A percentile compares a stretch with the other conserved stretches of the same genome.
These are phyloP conservation scores for Chorisops tibialis DNA, from an alignment of 2,888 invertebrate species.

Conservation along the genomic window DNA sequence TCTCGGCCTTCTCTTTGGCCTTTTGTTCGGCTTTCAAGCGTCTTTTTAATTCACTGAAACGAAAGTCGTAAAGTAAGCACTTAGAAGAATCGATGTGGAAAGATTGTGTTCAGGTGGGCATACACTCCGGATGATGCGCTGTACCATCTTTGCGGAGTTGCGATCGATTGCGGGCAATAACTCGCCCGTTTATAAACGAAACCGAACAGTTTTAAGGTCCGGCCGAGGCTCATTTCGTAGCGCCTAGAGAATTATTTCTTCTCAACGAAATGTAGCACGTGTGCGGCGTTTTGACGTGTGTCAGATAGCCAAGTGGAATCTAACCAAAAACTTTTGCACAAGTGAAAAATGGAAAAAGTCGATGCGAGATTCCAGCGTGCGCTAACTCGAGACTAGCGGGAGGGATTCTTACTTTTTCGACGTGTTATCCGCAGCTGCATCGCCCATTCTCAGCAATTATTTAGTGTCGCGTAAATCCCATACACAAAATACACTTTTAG, in stretches of 20 bases:
- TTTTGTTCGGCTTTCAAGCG: conserved; percentile 90
- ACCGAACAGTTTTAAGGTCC: conserved; percentile 1
- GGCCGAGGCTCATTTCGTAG: not conserved
- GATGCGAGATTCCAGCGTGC: too few species aligned
- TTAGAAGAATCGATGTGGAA: conserved; percentile 19
- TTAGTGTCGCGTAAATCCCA: not conserved
- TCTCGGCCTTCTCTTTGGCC: conserved; percentile 83
- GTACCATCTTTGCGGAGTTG: conserved; percentile 11
- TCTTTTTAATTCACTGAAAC: conserved; percentile 85
- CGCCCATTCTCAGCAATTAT: conserved; percentile 54
- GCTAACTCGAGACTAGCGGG: not conserved
- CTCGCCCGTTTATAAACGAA: not conserved
- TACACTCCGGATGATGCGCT: conserved; percentile 18
- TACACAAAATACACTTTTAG: not conserved
- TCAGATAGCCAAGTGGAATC: not conserved
- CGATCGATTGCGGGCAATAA: not conserved
- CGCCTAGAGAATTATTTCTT: not conserved
- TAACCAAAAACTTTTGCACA: not conserved
- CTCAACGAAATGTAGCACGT: conserved; percentile 12
- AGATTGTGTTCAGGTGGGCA: conserved; percentile 9
- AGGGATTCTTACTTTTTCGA: conserved; percentile 64
- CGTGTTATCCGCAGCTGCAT: conserved; percentile 58
- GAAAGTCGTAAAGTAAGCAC: conserved; percentile 5
- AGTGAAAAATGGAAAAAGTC: too few species aligned
- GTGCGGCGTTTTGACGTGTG: conserved; percentile 9